Evolutionary conservation across 64 coral and sea anemone genomes (phyloP).

Genomic region (Pocillopora verrucosa): DNA sequence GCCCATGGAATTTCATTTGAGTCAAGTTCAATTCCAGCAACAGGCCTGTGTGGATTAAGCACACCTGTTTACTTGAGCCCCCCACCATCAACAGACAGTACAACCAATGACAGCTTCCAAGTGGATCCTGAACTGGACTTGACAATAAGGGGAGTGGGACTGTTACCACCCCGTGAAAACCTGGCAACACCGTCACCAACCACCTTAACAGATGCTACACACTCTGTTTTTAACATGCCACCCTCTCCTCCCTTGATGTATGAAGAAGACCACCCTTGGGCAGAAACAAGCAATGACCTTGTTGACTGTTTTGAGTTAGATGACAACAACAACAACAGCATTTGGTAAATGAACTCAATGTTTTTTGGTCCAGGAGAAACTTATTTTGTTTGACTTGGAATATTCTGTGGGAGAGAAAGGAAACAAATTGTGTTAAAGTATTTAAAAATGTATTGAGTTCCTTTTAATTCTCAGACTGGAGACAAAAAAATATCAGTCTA

Average conservation of each 20-base stretch:
- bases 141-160: slow-evolving; percentile 73
- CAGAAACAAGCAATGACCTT: slow-evolving; percentile 65
- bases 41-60: not conserved
- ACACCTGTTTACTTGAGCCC: slow-evolving; percentile 56
- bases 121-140: slow-evolving; percentile 83
- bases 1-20: slow-evolving; percentile 85
- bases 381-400: too few species aligned
- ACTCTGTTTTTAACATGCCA: slow-evolving; percentile 83
- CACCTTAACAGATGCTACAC: slow-evolving; percentile 75
- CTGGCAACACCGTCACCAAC: slow-evolving; percentile 82
- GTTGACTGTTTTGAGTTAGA: slow-evolving; percentile 70
- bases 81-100: slow-evolving; percentile 64
- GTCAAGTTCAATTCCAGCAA: slow-evolving; percentile 41
- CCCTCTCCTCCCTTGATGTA: slow-evolving; percentile 79
- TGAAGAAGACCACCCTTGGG: slow-evolving; percentile 93
- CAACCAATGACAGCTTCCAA: slow-evolving; percentile 62
- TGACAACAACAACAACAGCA: slow-evolving; percentile 66
- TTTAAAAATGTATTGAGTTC: too few species aligned
- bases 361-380: too few species aligned
- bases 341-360: slow-evolving; percentile 16
- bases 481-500: too few species aligned
- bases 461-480: too few species aligned
- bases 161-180: slow-evolving; percentile 68
- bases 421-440: too few species aligned
- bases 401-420: too few species aligned